A percentile compares a stretch with the other conserved stretches of the same genome.
Conservation (phyloP, 2,797 vertebrate genomes). For the Labeo calbasu region DNA sequence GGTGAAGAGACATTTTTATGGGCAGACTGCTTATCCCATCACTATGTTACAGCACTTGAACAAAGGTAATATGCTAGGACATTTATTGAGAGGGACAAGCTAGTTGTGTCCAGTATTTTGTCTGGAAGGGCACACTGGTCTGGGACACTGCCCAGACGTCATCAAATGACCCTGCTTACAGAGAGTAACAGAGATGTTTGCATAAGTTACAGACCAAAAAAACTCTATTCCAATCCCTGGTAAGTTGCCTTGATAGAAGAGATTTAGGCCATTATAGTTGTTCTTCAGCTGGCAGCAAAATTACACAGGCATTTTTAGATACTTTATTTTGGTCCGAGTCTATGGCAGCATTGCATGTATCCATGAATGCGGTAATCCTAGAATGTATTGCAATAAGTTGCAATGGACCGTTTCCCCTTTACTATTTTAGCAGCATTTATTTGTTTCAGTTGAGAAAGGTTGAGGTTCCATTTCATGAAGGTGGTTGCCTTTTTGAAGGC, state of each 20-base stretch:
- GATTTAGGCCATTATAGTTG: neutral
- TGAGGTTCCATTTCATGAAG: neutral
- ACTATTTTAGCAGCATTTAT: neutral
- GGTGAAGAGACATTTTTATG: neutral
- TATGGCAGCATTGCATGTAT: neutral
- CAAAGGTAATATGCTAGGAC: neutral
- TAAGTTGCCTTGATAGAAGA: neutral
- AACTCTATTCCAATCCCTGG: neutral
- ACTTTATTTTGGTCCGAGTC: neutral
- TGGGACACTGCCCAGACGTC: constrained; percentile 1
- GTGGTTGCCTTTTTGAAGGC: neutral
- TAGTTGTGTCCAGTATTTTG: neutral
- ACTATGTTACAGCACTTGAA: neutral
- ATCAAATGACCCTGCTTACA: neutral
- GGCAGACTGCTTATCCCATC: neutral
- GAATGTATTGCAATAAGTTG: neutral
- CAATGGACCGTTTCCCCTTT: neutral
- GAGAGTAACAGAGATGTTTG: constrained; percentile 10
- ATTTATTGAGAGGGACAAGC: neutral
- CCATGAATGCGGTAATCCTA: neutral
- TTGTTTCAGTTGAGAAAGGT: neutral
- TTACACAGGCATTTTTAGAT: neutral
- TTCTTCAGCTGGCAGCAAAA: neutral
- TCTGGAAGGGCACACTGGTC: neutral
- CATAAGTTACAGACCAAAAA: neutral